These are phyloP conservation scores for Chascanopsetta lugubris DNA, from an alignment of 2,113 vertebrate genomes.

Conservation along the genomic window DNA sequence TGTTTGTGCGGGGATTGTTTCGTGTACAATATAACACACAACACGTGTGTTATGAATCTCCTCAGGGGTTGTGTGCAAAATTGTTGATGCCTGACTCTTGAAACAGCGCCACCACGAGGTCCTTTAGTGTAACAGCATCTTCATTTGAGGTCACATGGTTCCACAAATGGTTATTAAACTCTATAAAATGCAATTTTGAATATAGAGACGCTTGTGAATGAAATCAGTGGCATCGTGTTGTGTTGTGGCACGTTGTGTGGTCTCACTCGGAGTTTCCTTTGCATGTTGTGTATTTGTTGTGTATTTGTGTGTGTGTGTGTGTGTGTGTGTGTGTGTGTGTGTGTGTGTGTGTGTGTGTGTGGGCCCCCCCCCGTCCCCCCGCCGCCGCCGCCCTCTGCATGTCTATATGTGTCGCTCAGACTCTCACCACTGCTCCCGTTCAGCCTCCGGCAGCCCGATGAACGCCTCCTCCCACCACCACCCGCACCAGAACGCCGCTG, in stretches of 20 bases:
- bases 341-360: constrained; percentile 17
- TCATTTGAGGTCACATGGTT: neutral
- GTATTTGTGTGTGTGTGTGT: constrained; percentile 14
- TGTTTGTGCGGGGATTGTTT: too few relatives aligned
- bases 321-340: constrained; percentile 28
- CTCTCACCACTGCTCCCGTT: constrained; percentile 87
- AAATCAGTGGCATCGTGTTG: neutral
- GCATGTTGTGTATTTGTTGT: constrained; percentile 33
- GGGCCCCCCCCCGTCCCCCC: constrained; percentile 36
- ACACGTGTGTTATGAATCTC: neutral
- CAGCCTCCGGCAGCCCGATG: constrained; percentile 90
- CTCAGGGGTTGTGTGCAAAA: neutral
- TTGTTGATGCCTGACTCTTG: neutral
- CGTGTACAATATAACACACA: neutral
- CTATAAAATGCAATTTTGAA: neutral
- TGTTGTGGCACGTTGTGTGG: neutral
- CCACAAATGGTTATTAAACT: too few relatives aligned
- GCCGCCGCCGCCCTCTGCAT: constrained; percentile 31
- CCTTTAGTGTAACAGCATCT: neutral
- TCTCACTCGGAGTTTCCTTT: too few relatives aligned
- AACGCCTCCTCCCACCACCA: constrained; percentile 84
- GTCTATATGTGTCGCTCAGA: constrained; percentile 68
- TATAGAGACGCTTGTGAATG: neutral
- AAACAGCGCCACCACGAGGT: neutral
- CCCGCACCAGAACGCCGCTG: constrained; percentile 80